Percentiles rank a stretch among this genome's conserved stretches.
phyloP scores from a whole-genome alignment of 2,113 vertebrate genomes.

The Lepus americanus region DNA sequence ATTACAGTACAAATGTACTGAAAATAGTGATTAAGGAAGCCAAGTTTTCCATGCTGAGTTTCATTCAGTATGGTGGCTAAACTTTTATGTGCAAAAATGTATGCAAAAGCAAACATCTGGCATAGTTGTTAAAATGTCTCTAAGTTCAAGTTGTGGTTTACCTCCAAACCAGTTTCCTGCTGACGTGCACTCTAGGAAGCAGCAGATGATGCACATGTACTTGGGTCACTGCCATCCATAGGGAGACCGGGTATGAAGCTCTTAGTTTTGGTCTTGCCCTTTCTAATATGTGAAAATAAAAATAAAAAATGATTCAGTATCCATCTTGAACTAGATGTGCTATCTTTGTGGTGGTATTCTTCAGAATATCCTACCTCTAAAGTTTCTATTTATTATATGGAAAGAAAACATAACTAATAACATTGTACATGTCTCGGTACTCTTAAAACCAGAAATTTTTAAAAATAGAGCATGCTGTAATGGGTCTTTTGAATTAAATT shows the following conservation, averaged over 20 bases:
- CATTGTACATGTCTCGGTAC: neutral
- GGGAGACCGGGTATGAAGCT: too few relatives aligned
- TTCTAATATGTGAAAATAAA: too few relatives aligned
- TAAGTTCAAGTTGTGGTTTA: too few relatives aligned
- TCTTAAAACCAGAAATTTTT: constrained; percentile 18
- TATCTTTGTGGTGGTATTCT: neutral
- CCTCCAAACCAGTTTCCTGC: too few relatives aligned
- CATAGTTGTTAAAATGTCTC: too few relatives aligned
- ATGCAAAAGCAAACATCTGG: neutral
- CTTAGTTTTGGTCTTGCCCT: too few relatives aligned
- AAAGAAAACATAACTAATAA: constrained; percentile 28
- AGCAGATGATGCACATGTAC: too few relatives aligned
- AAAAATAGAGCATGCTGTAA: neutral
- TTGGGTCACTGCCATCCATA: too few relatives aligned
- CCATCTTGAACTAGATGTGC: neutral
- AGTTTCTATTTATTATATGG: constrained; percentile 22
- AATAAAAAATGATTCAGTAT: neutral
- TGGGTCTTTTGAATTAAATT: neutral
- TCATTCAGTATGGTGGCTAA: neutral
- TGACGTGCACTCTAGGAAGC: too few relatives aligned
- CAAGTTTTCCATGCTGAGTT: neutral
- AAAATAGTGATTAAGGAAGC: constrained; percentile 32
- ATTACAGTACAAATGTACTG: neutral
- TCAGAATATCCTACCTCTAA: constrained; percentile 29
- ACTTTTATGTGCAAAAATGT: constrained; percentile 26